Evolutionary conservation across 2,113 vertebrate species (phyloP), one percentile per base, ranked within the genome.

Genomic region (Malaclemys terrapin): DNA sequence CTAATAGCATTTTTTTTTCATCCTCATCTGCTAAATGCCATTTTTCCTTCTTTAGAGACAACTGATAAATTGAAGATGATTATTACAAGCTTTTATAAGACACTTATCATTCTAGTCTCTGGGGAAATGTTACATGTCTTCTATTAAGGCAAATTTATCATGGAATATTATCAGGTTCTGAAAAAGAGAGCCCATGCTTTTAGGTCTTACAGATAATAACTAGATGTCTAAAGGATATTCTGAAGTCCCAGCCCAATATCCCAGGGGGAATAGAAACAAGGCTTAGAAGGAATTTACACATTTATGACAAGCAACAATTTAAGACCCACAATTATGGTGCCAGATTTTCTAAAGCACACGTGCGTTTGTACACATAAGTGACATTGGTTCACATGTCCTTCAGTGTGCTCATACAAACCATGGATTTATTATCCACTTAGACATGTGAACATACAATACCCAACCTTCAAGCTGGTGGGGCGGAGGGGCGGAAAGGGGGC

Each of bases 31-130:
- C 84, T 85, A 84, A 78, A 84, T 90, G 89, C 94, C 59, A 89
- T 92, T 78, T 69, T 29, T 92, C 22, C 38, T 2, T 4, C 90
- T 95, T 94, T 56, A 94, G 35, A 93, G 86, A 59, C 89, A 90
- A 8, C 47, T 82, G 75, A 95, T 6, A 24, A 94, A 65, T 10
- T 79, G 29, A 89, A 87, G 31, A 72, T 93, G 45, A 80, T 59
- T 89, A 82, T 82, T 47, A 49, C 1, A 29, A 10, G 35, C 76
- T 85, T 92, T 89, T 93, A 20, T 75, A 62, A 93, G 83, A 84
- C 29, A 75, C 53, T 87, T 81, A 88, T 90, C 22, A 31, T 31
- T 76, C 1, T 47, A n/a, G 84, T 62, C 52, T 92, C 69, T 94
- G 65, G 59, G 59, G 90, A 56, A 10, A 4, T 4, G 78, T 76